A percentile compares a stretch with the other conserved stretches of the same genome.
Conservation (phyloP, 92 coral and sea anemone species). For the Blastomussa wellsi region DNA sequence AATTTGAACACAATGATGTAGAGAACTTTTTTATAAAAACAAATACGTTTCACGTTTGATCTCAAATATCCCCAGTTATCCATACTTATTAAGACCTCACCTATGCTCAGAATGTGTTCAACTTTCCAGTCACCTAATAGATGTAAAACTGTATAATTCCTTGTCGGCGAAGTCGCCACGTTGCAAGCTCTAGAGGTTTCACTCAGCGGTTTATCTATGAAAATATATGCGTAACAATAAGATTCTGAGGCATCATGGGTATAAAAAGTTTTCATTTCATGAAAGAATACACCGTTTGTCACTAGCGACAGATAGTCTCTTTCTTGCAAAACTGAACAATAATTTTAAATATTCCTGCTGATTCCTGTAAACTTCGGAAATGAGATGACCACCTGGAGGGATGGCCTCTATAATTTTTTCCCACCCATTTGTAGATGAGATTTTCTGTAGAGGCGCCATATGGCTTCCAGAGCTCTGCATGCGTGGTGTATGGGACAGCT, state of each 20-base stretch:
- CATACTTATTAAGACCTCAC: not conserved
- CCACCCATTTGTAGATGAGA: too few relatives aligned
- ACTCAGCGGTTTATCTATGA: constrained; percentile 15
- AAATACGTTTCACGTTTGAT: not conserved
- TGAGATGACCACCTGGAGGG: too few relatives aligned
- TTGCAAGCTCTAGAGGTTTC: constrained; percentile 1
- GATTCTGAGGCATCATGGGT: constrained; percentile 15
- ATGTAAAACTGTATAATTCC: constrained; percentile 25
- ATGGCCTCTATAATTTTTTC: too few relatives aligned
- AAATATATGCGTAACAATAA: not conserved
- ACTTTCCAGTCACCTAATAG: not conserved
- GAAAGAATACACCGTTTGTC: not conserved
- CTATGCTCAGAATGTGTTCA: not conserved
- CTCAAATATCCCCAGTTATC: not conserved
- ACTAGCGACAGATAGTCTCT: too few relatives aligned
- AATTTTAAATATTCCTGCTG: too few relatives aligned
- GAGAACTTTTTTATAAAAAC: not conserved
- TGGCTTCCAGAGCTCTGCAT: too few relatives aligned
- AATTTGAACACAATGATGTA: not conserved
- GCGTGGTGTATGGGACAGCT: too few relatives aligned
- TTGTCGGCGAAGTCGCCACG: constrained; percentile 27
- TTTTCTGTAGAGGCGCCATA: too few relatives aligned
- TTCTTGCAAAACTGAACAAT: too few relatives aligned
- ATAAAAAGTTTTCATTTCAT: not conserved
- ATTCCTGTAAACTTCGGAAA: too few relatives aligned